phyloP scores from a whole-genome alignment of 2,888 invertebrate genomes.

The Deroplatys truncata region DNA sequence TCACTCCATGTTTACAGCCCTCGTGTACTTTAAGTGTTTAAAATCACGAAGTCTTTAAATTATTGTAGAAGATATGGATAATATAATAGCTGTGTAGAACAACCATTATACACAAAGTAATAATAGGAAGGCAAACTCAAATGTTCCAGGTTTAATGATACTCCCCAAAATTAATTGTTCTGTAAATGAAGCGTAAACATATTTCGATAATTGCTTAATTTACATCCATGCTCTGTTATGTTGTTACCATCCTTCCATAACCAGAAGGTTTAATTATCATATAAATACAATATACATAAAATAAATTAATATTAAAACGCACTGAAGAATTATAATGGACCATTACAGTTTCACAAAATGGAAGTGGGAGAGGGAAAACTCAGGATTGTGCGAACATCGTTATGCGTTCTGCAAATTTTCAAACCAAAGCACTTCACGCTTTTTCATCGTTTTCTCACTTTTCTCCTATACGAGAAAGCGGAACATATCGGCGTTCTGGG shows the following conservation, averaged over 20 bases:
- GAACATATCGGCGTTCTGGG: not conserved
- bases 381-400: no score
- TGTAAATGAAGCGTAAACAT: not conserved
- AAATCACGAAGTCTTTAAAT: no score
- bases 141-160: not conserved
- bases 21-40: no score
- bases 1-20: no score
- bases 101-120: no score
- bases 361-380: no score
- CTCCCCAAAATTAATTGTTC: not conserved
- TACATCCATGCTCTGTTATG: not conserved
- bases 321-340: not conserved
- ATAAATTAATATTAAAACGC: not conserved
- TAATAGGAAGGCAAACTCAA: no score
- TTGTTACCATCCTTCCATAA: not conserved
- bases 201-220: not conserved
- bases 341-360: no score
- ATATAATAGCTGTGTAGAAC: no score
- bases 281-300: not conserved
- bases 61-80: no score
- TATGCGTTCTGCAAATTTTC: not conserved
- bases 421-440: not conserved
- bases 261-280: not conserved
- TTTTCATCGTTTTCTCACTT: not conserved
- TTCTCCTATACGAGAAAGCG: not conserved